phyloP scores from a whole-genome alignment of 2,888 invertebrate genomes.

The Lucinisca nassula region DNA sequence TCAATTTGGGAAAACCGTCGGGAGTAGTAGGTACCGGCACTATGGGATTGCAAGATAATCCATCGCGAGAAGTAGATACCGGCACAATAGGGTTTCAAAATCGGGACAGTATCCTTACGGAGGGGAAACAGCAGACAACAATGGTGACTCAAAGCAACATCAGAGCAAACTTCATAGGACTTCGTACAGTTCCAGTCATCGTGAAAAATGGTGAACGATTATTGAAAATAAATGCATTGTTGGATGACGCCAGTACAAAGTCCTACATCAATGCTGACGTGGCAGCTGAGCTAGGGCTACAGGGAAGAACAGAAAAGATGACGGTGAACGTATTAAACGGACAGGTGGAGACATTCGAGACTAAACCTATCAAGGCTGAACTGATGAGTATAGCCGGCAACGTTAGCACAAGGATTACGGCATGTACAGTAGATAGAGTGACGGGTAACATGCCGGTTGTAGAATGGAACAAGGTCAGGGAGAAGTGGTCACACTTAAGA shows the following conservation, averaged over 20 bases:
- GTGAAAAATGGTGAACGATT: too few species aligned
- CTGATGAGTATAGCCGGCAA: neutral
- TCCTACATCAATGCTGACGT: slow-evolving; percentile 4
- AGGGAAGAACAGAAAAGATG: neutral
- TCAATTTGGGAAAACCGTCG: neutral
- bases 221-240: neutral
- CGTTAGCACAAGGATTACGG: too few species aligned
- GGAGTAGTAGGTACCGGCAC: neutral
- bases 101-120: neutral
- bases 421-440: too few species aligned
- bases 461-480: too few species aligned
- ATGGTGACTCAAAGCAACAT: too few species aligned
- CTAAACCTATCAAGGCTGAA: neutral
- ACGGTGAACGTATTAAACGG: neutral
- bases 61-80: too few species aligned
- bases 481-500: too few species aligned
- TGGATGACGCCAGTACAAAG: neutral
- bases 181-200: too few species aligned
- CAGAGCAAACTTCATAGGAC: too few species aligned
- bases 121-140: too few species aligned
- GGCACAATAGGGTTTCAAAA: too few species aligned
- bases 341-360: neutral
- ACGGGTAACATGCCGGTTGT: too few species aligned
- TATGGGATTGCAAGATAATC: neutral
- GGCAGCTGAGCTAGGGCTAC: neutral